Percentiles rank a stretch among this genome's conserved stretches.
phyloP scores from a whole-genome alignment of 92 coral and sea anemone genomes.

The Zoanthus solanderi region DNA sequence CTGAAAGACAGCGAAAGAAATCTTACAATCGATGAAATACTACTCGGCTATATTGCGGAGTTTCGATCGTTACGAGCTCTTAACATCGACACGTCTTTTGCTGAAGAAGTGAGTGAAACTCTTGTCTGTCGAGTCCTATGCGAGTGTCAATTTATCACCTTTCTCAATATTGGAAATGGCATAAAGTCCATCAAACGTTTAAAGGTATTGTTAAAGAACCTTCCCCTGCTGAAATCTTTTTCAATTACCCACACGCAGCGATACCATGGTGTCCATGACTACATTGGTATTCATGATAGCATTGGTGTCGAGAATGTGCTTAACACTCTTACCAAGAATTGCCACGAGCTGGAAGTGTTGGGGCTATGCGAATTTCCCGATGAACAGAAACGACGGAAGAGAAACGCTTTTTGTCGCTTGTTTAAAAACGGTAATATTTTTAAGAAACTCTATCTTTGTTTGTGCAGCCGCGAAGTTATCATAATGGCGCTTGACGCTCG shows the following conservation, averaged over 20 bases:
- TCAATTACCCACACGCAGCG: slow-evolving; percentile 67
- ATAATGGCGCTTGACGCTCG: slow-evolving; percentile 81
- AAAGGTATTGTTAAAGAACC: slow-evolving; percentile 64
- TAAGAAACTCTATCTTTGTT: slow-evolving; percentile 65
- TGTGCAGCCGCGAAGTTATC: slow-evolving; percentile 73
- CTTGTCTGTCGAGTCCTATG: not conserved
- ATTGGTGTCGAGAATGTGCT: slow-evolving; percentile 71
- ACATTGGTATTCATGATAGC: slow-evolving; percentile 36
- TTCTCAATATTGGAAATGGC: slow-evolving; percentile 29
- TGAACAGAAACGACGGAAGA: slow-evolving; percentile 63
- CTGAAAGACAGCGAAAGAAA: not conserved
- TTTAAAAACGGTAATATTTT: slow-evolving; percentile 64
- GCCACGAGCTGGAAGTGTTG: slow-evolving; percentile 71
- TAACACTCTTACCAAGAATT: slow-evolving; percentile 62
- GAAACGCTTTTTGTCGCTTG: slow-evolving; percentile 68
- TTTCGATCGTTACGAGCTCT: slow-evolving; percentile 33
- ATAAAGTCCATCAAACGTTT: slow-evolving; percentile 30
- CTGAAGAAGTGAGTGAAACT: slow-evolving; percentile 1
- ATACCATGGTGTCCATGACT: slow-evolving; percentile 44
- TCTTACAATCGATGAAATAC: not conserved
- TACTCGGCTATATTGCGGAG: not conserved
- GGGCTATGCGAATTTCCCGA: slow-evolving; percentile 74
- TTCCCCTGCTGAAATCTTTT: slow-evolving; percentile 68
- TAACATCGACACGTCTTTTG: slow-evolving; percentile 14
- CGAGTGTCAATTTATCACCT: slow-evolving; percentile 21